Base-by-base conservation (phyloP, 2,888 invertebrate genomes). In the Hypsopygia costalis region DNA sequence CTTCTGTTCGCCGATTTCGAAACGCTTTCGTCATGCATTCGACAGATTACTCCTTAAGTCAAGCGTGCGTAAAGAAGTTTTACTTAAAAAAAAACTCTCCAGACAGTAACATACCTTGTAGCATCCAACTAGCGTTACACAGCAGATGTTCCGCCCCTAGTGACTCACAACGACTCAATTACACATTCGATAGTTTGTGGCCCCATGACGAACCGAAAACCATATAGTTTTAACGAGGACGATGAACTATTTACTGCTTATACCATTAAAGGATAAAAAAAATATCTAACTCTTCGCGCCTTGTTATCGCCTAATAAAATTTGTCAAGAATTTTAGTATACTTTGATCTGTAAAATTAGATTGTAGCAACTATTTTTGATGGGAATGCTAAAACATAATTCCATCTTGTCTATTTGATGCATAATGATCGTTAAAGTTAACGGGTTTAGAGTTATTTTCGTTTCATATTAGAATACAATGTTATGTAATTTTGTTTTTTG, bases 161-260 rank as follows among this genome's bases (percentile, higher is more conserved):
- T 86, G 85, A 86, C 74, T 86, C 86, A 86, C 80, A 70, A 85
- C 80, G 81, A 79, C 86, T 87, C 86, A 82, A 87, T 86, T 87
- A 86, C 86, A 81, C 73, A 81, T 85, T 85, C 83, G 82, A 85
- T 75, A 81, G 81, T 83, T 85, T 77, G 78, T 79, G 69, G 52
- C 55, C 57, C 60, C 55, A 58, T 56, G 60, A 62, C 67, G 70
- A 79, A 75, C 60, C 58, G 56, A 68, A 67, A 72, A 71, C 70
- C 54, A 66, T 68, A 60, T 58, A 40, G 43, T 49, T 66, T 65
- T 58, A 16, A 62, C 51, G 62, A 49, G 68, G 56, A 51, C 62
- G 44, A 60, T 58, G 69, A 65, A 63, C 65, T 52, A 44, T 50
- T 43, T 36, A 39, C 25, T 35, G 20, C 31, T 52, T 55, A 49